phyloP scores from a whole-genome alignment of 2,113 vertebrate species.

The Epinephelus cyanopodus region DNA sequence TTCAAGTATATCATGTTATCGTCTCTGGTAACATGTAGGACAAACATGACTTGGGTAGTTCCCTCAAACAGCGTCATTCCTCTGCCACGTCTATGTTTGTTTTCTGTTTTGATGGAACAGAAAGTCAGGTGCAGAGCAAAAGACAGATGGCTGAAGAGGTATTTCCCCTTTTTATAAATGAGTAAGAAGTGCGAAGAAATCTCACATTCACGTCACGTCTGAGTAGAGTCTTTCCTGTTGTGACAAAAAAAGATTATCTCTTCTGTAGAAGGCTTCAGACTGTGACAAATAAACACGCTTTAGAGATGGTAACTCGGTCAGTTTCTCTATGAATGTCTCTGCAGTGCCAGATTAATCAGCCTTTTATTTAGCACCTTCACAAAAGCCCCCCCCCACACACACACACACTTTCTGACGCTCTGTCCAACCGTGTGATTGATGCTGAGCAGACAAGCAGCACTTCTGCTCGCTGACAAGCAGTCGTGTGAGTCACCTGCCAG shows the following conservation, averaged over 20 bases:
- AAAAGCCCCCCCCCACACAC: constrained; percentile 6
- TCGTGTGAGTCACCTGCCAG: constrained; percentile 42
- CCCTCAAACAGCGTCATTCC: not conserved
- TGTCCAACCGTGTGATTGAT: constrained; percentile 13
- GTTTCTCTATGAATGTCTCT: constrained; percentile 7
- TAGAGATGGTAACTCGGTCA: not conserved
- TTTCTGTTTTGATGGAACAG: constrained; percentile 20
- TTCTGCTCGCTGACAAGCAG: constrained; percentile 18
- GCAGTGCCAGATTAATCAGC: constrained; percentile 17
- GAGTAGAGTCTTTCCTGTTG: not conserved
- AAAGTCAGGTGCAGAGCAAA: not conserved
- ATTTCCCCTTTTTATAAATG: constrained; percentile 26
- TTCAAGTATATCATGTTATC: constrained; percentile 31
- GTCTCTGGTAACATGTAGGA: constrained; percentile 1
- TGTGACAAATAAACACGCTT: not conserved
- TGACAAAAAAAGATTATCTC: not conserved
- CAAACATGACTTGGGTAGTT: not conserved
- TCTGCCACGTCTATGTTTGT: not conserved
- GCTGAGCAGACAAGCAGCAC: constrained; percentile 21
- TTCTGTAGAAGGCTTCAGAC: not conserved
- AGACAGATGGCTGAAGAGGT: not conserved
- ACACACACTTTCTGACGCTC: constrained; percentile 33
- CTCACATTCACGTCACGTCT: not conserved
- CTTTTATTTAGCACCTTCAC: constrained; percentile 48
- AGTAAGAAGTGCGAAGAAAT: not conserved